Base-by-base conservation (phyloP, 1,140 invertebrate genomes). In the Ladona fulva region DNA sequence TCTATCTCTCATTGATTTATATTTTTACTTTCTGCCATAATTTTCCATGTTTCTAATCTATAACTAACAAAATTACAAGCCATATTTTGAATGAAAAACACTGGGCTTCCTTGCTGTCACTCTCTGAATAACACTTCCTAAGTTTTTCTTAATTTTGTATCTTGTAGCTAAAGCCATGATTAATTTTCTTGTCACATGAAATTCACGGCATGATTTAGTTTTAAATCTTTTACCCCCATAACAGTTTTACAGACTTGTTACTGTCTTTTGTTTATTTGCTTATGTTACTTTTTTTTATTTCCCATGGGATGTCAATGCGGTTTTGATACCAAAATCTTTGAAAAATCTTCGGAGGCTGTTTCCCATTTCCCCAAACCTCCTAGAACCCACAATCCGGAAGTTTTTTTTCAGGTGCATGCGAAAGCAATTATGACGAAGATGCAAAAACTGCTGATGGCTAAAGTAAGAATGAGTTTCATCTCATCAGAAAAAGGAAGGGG, bases 221-320 rank as follows among this genome's bases (percentile, higher is more conserved):
- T 19, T 66, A 66, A 19, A 66, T 66, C 5, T 37, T 37, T 19
- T 66, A 6, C 12, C 52, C 52, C n/a, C 14, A 66, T 66, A 66
- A 66, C 52, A 66, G n/a, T 66, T 66, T 66, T 66, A 66, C 52
- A 66, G n/a, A 66, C 52, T 66, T 66, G 52, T 66, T 66, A 66
- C 5, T 66, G 3, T 66, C 14, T 66, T 66, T 22, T 6, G 14
- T 66, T 19, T 66, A 16, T 66, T 66, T 66, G n/a, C 52, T 66
- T 16, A 19, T 66, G n/a, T 66, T 66, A 66, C 52, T 66, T 16
- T 52, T 52, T 11, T 52, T 16, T 19, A 66, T 66, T 22, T 66
- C 16, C 52, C 14, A 3, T 66, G 52, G 52, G 52, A 66, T 66
- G 52, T 66, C n/a, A 16, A 66, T 22, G n/a, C n/a, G 52, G 52